A percentile compares a stretch with the other conserved stretches of the same genome.
Conservation (phyloP, 2,113 vertebrate genomes). For the Cichladusa arquata region DNA sequence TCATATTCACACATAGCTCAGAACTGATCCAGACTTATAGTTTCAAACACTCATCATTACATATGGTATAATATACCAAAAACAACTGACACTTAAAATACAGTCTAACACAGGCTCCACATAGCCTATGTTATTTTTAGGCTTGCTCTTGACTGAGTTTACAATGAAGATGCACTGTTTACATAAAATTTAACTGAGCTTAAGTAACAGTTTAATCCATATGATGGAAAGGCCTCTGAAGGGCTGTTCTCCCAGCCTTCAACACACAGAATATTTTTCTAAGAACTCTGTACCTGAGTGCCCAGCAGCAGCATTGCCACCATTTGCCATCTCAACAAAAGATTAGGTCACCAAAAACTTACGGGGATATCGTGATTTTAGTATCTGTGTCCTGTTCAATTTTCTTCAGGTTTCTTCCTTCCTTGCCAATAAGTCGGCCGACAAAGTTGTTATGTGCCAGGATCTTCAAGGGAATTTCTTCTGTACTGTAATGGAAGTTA, state of each 20-base stretch:
- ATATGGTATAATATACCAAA: neutral
- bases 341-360: constrained; percentile 59
- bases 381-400: constrained; percentile 96
- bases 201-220: neutral
- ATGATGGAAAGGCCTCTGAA: neutral
- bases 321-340: neutral
- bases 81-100: neutral
- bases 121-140: constrained; percentile 2
- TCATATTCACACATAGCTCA: neutral
- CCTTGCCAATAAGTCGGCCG: constrained; percentile 95
- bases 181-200: neutral
- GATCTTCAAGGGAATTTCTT: constrained; percentile 97
- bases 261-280: neutral
- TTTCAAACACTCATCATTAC: neutral
- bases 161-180: neutral
- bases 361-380: constrained; percentile 99
- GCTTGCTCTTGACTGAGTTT: constrained; percentile 2
- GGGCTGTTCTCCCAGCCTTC: neutral
- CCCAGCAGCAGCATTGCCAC: neutral
- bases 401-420: constrained; percentile 98
- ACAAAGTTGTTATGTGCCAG: constrained; percentile 98
- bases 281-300: neutral
- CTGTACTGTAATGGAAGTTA: constrained; percentile 80
- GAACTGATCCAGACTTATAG: neutral
- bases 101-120: neutral